Evolutionary conservation across 1,140 invertebrate species (phyloP), one percentile per base, ranked within the genome.

Genomic region (Oedothorax gibbosus): DNA sequence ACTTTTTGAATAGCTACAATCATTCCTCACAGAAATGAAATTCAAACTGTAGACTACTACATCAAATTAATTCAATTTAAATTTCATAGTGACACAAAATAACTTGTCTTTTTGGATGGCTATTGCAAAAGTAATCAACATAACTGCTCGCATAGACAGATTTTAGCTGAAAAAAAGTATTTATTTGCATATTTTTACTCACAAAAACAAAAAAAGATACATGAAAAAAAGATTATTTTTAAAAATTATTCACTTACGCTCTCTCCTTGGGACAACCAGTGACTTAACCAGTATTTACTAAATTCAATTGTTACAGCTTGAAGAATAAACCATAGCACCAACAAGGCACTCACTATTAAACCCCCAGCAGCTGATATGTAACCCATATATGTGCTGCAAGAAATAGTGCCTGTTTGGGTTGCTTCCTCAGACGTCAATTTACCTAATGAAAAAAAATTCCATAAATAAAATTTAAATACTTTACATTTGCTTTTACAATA

Each of bases 221-320:
- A 35, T 57, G 85, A 73, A 73, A 65, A 53, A 51, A 21, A 51
- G 51, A 20, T 71, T 65, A 73, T 86, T 89, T 89, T 91, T 87
- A 91, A 64, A 15, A 35, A 50, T 65, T 89, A 88, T 69, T 49
- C 53, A 60, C 78, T 76, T 75, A 91, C 90, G 86, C 90, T 89
- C 87, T 89, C 89, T n/a, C 91, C 92, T 87, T 91, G 89, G 20
- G 90, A 89, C 50, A 95, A 90, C 94, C 94, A 95, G 83, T 90
- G 88, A 8, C 93, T 92, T 2, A 95, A 90, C 93, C 94, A 95
- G 91, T 93, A 94, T 75, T 92, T 92, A 83, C 93, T 93, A 81
- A 94, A 93, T 20, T 90, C 89, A 15, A 91, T 91, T 18, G 91
- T 90, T 1, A 91, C 91, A 51, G 94, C 91, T 86, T 93, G 93